Conservation (phyloP, 1,140 invertebrate species). For the Babylonia areolata region DNA sequence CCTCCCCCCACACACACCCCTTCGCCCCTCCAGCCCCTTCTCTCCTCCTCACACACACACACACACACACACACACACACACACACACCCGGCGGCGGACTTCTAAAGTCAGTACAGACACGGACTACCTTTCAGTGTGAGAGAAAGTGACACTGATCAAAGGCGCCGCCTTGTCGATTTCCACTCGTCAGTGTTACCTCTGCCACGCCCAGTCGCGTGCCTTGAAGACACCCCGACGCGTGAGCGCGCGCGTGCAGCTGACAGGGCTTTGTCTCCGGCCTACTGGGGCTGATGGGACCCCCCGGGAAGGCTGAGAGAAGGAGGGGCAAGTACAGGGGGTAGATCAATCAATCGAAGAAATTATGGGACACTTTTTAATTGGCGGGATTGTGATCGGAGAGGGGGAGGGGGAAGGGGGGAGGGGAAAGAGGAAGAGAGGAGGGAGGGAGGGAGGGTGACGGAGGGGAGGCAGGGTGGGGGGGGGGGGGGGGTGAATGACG, state of each 20-base stretch:
- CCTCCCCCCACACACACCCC: too few species aligned
- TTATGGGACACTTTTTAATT: neutral
- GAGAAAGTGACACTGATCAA: constrained; percentile 12
- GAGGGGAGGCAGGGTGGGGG: too few species aligned
- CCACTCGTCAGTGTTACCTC: neutral
- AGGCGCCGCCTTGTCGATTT: constrained; percentile 22
- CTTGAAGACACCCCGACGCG: neutral
- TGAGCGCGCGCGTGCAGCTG: constrained; percentile 23
- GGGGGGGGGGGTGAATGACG: too few species aligned
- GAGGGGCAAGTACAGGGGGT: neutral
- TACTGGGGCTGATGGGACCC: neutral
- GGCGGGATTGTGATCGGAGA: neutral
- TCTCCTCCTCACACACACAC: too few species aligned
- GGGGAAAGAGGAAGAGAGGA: too few species aligned
- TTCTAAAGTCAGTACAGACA: neutral
- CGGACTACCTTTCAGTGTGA: neutral
- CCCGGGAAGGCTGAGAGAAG: neutral
- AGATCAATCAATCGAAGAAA: constrained; percentile 28
- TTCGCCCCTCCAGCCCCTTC: too few species aligned
- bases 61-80: too few species aligned
- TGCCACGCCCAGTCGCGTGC: constrained; percentile 21
- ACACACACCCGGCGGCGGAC: too few species aligned
- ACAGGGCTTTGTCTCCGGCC: constrained; percentile 1
- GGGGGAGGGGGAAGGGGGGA: too few species aligned
- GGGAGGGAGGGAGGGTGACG: too few species aligned